These are phyloP conservation scores for Reticulitermes speratus DNA, from an alignment of 1,140 invertebrate genomes.

Conservation along the genomic window DNA sequence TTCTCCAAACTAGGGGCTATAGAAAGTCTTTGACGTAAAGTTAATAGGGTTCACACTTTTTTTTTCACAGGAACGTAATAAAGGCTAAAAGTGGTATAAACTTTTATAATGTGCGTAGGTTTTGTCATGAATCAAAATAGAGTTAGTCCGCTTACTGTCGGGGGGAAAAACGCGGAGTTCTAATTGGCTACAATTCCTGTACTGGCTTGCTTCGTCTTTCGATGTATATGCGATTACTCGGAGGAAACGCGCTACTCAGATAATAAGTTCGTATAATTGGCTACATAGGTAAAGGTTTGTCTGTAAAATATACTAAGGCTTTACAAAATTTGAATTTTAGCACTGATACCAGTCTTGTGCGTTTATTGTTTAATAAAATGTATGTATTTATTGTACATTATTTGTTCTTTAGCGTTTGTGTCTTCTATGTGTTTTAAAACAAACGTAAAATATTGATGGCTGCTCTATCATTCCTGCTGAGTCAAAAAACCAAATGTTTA, in stretches of 20 bases:
- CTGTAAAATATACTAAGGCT: background rate
- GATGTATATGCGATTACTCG: background rate
- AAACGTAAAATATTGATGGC: too few species aligned
- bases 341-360: too few species aligned
- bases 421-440: too few species aligned
- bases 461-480: too few species aligned
- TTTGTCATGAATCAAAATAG: background rate
- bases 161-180: background rate
- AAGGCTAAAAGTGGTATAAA: slow-evolving; percentile 6
- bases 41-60: slow-evolving; percentile 12
- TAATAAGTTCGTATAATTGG: background rate
- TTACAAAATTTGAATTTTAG: too few species aligned
- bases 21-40: slow-evolving; percentile 18
- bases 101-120: background rate
- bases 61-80: background rate
- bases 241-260: background rate
- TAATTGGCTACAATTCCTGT: background rate
- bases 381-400: too few species aligned
- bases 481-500: too few species aligned
- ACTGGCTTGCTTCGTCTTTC: background rate
- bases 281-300: background rate
- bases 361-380: too few species aligned
- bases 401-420: too few species aligned
- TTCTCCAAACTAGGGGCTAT: background rate
- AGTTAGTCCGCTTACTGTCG: background rate